Percentiles rank a stretch among this genome's conserved stretches.
Conservation (phyloP, 2,113 vertebrate genomes). For the Hydrolagus affinis region DNA sequence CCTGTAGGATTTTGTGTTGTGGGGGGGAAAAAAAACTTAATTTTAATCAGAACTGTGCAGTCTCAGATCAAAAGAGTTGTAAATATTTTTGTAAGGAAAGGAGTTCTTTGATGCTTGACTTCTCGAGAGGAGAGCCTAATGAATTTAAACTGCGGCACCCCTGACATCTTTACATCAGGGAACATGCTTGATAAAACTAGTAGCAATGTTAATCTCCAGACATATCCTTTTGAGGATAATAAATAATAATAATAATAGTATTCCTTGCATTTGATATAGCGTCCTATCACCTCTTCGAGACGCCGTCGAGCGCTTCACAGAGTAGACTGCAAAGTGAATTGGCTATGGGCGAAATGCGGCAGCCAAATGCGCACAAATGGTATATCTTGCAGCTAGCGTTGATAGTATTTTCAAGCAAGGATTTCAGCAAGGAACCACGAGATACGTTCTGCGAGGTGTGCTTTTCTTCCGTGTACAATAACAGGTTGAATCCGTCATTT, state of each 20-base stretch:
- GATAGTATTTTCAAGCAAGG: constrained; percentile 6
- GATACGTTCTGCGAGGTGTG: neutral
- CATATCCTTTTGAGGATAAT: neutral
- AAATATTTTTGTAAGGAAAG: constrained; percentile 61
- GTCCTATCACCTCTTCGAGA: too few relatives aligned
- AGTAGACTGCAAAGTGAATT: too few relatives aligned
- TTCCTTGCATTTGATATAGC: too few relatives aligned
- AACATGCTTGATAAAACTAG: neutral
- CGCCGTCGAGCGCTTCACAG: too few relatives aligned
- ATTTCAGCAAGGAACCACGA: neutral
- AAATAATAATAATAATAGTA: too few relatives aligned
- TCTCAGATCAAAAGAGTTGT: constrained; percentile 73
- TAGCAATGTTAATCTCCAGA: constrained; percentile 3
- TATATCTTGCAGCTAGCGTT: neutral
- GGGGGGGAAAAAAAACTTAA: constrained; percentile 68
- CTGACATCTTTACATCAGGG: constrained; percentile 19
- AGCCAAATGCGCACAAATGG: too few relatives aligned
- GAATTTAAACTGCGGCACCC: constrained; percentile 19
- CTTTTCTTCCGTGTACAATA: neutral
- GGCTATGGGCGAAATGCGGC: too few relatives aligned
- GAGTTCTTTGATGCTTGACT: constrained; percentile 63
- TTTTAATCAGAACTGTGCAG: constrained; percentile 65
- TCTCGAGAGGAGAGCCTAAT: neutral
- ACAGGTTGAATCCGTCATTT: neutral
- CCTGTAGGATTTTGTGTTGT: constrained; percentile 63